A percentile compares a stretch with the other conserved stretches of the same genome.
phyloP scores from a whole-genome alignment of 53 echinoderm and acorn worm genomes.

The Echinometra lucunter region DNA sequence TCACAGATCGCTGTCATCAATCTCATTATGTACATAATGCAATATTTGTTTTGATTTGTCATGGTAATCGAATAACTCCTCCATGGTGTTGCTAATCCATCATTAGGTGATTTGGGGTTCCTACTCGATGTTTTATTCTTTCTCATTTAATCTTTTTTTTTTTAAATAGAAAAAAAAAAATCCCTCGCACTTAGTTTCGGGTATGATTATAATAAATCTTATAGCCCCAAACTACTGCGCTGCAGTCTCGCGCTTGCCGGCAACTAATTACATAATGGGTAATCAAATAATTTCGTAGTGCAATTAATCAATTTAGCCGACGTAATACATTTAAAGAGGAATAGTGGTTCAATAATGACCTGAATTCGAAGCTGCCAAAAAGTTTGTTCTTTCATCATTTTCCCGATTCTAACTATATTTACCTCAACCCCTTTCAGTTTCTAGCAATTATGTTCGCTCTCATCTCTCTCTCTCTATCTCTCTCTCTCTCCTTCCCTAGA shows the following conservation, averaged over 20 bases:
- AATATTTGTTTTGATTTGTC: background rate
- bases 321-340: background rate
- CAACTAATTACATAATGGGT: background rate
- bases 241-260: background rate
- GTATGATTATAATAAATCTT: too few species aligned
- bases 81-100: background rate
- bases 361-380: background rate
- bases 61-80: background rate
- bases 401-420: background rate
- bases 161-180: too few species aligned
- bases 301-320: background rate
- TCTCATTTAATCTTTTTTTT: background rate
- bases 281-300: too few species aligned
- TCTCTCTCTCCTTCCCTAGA: background rate
- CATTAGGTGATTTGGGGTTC: background rate
- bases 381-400: background rate
- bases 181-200: background rate
- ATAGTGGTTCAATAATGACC: background rate
- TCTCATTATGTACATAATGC: background rate
- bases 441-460: background rate
- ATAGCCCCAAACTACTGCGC: too few species aligned
- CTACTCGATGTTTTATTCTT: background rate
- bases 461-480: background rate
- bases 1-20: background rate
- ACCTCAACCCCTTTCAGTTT: background rate